These are phyloP conservation scores for Ophioninae sp. DNA, from an alignment of 2,888 invertebrate species.

Conservation along the genomic window DNA sequence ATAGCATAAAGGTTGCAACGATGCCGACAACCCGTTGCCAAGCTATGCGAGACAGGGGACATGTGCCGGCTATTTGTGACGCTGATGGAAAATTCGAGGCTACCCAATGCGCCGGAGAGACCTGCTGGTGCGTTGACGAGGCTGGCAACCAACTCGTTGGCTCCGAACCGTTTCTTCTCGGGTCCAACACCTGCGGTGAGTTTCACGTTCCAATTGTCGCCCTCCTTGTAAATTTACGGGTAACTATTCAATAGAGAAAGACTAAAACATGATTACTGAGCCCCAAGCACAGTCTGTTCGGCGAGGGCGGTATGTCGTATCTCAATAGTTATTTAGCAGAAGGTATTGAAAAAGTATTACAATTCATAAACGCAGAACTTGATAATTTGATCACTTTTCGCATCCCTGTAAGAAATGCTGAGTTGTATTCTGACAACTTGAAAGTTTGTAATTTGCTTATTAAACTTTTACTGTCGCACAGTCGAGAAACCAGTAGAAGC, in stretches of 20 bases:
- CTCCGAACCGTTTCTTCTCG: constrained; percentile 84
- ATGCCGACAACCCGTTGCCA: constrained; percentile 83
- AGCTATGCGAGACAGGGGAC: constrained; percentile 81
- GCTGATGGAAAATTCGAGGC: constrained; percentile 88
- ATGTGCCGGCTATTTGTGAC: constrained; percentile 84
- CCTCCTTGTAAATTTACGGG: background rate
- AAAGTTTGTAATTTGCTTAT: background rate
- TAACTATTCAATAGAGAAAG: background rate
- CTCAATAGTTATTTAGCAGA: too few species aligned
- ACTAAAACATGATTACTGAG: background rate
- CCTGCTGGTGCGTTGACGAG: constrained; percentile 94
- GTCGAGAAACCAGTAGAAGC: constrained; percentile 88
- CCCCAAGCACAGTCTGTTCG: too few species aligned
- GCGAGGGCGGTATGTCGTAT: too few species aligned
- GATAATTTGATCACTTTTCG: too few species aligned
- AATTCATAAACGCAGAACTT: too few species aligned
- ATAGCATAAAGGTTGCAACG: constrained; percentile 74
- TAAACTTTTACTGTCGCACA: constrained; percentile 75
- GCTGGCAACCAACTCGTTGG: constrained; percentile 88
- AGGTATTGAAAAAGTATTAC: too few species aligned
- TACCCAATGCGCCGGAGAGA: constrained; percentile 87
- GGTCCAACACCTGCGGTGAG: constrained; percentile 84
- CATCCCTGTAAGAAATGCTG: background rate
- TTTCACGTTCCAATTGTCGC: constrained; percentile 52
- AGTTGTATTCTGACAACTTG: background rate